Evolutionary conservation across 2,797 vertebrate species (phyloP).

Genomic region (Ispidina picta): DNA sequence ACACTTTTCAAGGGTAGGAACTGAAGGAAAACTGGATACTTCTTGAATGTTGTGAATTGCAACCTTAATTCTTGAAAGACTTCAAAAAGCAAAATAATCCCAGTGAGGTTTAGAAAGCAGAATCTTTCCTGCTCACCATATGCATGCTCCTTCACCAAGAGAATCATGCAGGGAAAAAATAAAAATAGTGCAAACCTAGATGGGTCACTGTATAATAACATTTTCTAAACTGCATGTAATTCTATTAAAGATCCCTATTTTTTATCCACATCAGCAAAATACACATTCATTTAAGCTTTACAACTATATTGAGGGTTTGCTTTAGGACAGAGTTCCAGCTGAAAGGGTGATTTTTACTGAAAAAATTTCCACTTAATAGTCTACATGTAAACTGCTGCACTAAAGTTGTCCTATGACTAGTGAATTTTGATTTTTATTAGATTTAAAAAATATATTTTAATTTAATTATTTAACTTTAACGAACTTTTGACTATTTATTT

Average conservation of each 20-base stretch:
- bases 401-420: background rate
- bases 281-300: background rate
- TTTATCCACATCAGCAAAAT: background rate
- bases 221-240: background rate
- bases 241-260: background rate
- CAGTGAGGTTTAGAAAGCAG: background rate
- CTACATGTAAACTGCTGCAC: background rate
- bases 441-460: background rate
- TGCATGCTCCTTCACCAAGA: background rate
- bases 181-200: background rate
- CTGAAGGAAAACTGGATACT: background rate
- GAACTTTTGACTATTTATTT: background rate
- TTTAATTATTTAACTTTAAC: background rate
- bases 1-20: background rate
- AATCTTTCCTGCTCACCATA: background rate
- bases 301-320: background rate
- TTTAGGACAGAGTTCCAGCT: background rate
- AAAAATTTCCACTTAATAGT: background rate
- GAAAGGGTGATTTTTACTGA: background rate
- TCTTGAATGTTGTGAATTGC: background rate
- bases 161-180: accelerated
- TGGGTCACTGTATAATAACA: background rate
- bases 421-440: background rate
- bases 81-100: background rate
- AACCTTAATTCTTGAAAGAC: background rate